phyloP scores from a whole-genome alignment of 2,797 vertebrate genomes.

The Mus spretus region DNA sequence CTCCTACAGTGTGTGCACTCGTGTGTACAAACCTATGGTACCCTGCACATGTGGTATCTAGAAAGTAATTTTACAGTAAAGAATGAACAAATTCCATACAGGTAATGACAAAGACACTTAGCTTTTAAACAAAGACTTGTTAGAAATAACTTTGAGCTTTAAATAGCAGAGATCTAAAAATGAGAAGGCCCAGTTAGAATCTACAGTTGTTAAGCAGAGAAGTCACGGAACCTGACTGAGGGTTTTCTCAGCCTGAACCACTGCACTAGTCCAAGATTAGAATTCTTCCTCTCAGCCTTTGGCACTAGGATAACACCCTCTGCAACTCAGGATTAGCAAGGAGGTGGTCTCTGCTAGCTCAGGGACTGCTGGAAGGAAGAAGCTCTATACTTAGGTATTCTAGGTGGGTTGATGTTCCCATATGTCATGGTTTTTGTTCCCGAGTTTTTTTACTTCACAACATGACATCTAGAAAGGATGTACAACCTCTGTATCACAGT shows the following conservation, averaged over 20 bases:
- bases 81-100: background rate
- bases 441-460: slow-evolving; percentile 3
- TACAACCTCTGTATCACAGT: background rate
- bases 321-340: background rate
- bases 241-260: background rate
- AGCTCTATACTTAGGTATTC: background rate
- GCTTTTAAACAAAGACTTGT: slow-evolving; percentile 51
- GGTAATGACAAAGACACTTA: background rate
- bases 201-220: background rate
- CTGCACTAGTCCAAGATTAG: background rate
- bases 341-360: background rate
- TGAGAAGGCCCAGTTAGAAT: background rate
- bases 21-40: no score
- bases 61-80: slow-evolving; percentile 13
- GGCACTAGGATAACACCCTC: background rate
- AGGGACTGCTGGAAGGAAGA: background rate
- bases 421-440: background rate
- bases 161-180: background rate
- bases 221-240: background rate
- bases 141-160: slow-evolving; percentile 14
- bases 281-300: background rate
- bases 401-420: background rate
- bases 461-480: background rate
- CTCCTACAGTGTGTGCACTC: background rate
- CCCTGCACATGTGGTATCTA: background rate